phyloP scores from a whole-genome alignment of 2,888 invertebrate genomes.

The Tinea pellionella region DNA sequence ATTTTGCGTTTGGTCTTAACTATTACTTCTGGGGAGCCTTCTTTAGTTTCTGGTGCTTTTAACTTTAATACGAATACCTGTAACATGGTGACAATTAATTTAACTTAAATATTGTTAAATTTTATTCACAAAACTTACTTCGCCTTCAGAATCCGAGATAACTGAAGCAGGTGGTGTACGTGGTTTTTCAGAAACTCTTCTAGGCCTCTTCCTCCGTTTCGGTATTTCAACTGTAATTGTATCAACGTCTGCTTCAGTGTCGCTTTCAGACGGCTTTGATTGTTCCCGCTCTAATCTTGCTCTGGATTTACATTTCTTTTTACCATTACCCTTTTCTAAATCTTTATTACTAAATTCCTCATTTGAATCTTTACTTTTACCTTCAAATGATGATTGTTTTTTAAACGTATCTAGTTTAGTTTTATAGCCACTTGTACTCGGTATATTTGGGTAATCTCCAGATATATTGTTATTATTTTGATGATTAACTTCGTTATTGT shows the following conservation, averaged over 20 bases:
- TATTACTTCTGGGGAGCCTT: slow-evolving; percentile 73
- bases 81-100: slow-evolving; percentile 18
- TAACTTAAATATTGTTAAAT: background rate
- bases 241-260: slow-evolving; percentile 57
- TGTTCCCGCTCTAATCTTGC: slow-evolving; percentile 60
- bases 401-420: background rate
- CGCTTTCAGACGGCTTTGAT: slow-evolving; percentile 62
- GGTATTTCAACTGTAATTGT: slow-evolving; percentile 65
- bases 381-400: slow-evolving; percentile 17
- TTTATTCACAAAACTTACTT: slow-evolving; percentile 32
- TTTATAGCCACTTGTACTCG: background rate
- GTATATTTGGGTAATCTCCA: slow-evolving; percentile 23
- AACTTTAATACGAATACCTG: slow-evolving; percentile 56
- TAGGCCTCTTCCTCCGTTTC: slow-evolving; percentile 50
- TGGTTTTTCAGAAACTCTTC: slow-evolving; percentile 54
- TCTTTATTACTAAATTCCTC: slow-evolving; percentile 48
- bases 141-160: slow-evolving; percentile 60
- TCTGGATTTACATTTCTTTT: slow-evolving; percentile 58
- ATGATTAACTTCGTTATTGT: slow-evolving; percentile 24
- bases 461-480: slow-evolving; percentile 23
- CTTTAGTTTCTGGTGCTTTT: slow-evolving; percentile 47
- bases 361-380: slow-evolving; percentile 19
- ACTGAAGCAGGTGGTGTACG: slow-evolving; percentile 52
- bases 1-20: slow-evolving; percentile 85
- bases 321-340: slow-evolving; percentile 46